A percentile compares a stretch with the other conserved stretches of the same genome.
phyloP scores from a whole-genome alignment of 1,140 invertebrate genomes.

The Lerema accius region DNA sequence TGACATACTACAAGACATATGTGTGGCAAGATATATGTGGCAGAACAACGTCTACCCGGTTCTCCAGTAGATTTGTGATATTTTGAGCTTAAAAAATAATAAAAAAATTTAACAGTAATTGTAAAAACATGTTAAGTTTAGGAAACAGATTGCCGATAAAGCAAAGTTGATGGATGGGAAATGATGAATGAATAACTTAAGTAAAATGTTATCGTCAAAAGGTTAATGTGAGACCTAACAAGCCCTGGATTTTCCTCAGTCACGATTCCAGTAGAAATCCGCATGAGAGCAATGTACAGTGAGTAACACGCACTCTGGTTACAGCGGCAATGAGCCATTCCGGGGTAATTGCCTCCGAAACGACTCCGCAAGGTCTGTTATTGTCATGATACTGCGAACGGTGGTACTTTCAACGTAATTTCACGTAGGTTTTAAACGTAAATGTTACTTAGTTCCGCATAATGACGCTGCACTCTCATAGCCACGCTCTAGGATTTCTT shows the following conservation, averaged over 20 bases:
- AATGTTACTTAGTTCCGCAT: not conserved
- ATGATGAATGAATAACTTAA: not conserved
- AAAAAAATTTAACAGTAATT: no score
- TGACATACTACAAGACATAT: no score
- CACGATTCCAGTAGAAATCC: not conserved
- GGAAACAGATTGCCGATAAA: not conserved
- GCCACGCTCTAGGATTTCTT: no score
- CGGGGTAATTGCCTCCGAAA: slow-evolving; percentile 48
- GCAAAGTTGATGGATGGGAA: not conserved
- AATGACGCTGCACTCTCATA: not conserved
- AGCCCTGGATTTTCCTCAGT: not conserved
- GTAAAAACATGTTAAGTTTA: not conserved
- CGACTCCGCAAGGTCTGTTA: slow-evolving; percentile 42
- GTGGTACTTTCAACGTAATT: slow-evolving; percentile 9
- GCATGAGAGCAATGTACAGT: slow-evolving; percentile 10
- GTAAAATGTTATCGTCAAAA: not conserved
- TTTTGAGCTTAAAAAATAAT: no score
- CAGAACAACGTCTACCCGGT: no score
- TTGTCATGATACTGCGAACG: slow-evolving; percentile 39
- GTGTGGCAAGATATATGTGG: no score
- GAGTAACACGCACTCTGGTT: slow-evolving; percentile 46
- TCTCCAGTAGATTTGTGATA: no score
- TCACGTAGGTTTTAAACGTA: slow-evolving; percentile 5
- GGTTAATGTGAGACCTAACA: no score
- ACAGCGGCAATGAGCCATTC: slow-evolving; percentile 53